phyloP scores from a whole-genome alignment of 1,140 invertebrate species.

The Schlechtendalia chinensis region DNA sequence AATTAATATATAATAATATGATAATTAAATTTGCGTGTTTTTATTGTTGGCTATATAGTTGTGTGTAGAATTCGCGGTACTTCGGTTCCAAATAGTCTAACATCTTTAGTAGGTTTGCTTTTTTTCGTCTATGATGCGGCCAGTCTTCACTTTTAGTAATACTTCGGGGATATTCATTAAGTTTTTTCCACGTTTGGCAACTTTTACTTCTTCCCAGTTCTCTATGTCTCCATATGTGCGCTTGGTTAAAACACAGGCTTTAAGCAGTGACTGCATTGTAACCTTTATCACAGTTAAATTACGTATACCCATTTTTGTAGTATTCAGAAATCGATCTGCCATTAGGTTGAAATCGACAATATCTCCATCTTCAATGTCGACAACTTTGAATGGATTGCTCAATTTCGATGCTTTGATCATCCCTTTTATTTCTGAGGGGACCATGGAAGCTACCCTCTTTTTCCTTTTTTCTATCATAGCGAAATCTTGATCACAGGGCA shows the following conservation, averaged over 20 bases:
- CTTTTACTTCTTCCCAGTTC: not conserved
- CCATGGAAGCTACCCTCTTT: not conserved
- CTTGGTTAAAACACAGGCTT: not conserved
- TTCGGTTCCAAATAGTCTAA: not conserved
- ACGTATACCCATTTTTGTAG: not conserved
- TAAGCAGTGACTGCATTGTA: conserved; percentile 4
- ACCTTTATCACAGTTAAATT: not conserved
- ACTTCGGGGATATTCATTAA: not conserved
- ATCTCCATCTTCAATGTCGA: conserved; percentile 9
- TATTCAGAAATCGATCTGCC: not conserved
- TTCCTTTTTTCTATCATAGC: conserved; percentile 49
- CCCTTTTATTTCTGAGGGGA: not conserved
- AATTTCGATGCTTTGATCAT: not conserved
- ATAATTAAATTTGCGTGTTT: not conserved
- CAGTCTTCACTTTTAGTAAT: not conserved
- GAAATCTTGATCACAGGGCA: conserved; percentile 45
- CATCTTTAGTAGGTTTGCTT: not conserved
- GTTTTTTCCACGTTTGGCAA: not conserved
- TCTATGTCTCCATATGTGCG: not conserved
- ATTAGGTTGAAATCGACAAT: not conserved
- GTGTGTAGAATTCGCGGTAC: not conserved
- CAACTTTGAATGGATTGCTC: not conserved
- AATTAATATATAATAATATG: too few species aligned
- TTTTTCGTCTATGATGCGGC: conserved; percentile 6
- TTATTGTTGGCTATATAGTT: not conserved